Evolutionary conservation across 2,797 vertebrate species (phyloP), one percentile per base, ranked within the genome.

Genomic region (Loriculus beryllinus): DNA sequence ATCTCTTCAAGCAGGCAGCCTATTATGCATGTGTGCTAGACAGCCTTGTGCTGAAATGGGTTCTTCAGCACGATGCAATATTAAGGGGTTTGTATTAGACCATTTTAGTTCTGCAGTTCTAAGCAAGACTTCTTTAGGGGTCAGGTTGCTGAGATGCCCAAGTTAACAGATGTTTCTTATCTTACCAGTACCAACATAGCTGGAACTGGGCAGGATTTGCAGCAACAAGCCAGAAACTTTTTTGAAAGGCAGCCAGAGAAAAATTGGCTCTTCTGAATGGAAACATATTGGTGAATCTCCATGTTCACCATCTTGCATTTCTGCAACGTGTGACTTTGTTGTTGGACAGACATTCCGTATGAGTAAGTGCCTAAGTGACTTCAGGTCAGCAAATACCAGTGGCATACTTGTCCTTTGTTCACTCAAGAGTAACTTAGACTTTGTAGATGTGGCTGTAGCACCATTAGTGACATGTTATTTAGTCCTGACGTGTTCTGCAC

Each of bases 351-450:
- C 22, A 18, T 65, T 69, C n/a, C 0, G 0, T 70, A 69, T 88
- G 76, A 74, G 2, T 59, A 88, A 91, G 90, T 88, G 90, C 90
- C 88, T 88, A 60, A 63, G 84, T 88, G 77, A 82, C 82, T 87
- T 87, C 70, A 64, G 63, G 52, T 68, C 51, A 56, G 29, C 45
- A 60, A 51, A 60, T 31, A 35, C 65, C 57, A 39, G 78, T 47
- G 74, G 68, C 49, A 4, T 43, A 40, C 14, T 47, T 72, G 77
- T 86, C 51, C 60, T 83, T 77, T 8, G 40, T 37, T 77, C 39
- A 19, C 29, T 81, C 39, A 18, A 18, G 60, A 77, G 25, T 68
- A 59, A 47, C 49, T 54, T 33, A 9, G 26, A 39, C 59, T 25
- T 81, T 33, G 90, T 25, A 18, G 70, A 35, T 7, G 14, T 51